phyloP scores from a whole-genome alignment of 2,113 vertebrate genomes.

The Columba janthina region DNA sequence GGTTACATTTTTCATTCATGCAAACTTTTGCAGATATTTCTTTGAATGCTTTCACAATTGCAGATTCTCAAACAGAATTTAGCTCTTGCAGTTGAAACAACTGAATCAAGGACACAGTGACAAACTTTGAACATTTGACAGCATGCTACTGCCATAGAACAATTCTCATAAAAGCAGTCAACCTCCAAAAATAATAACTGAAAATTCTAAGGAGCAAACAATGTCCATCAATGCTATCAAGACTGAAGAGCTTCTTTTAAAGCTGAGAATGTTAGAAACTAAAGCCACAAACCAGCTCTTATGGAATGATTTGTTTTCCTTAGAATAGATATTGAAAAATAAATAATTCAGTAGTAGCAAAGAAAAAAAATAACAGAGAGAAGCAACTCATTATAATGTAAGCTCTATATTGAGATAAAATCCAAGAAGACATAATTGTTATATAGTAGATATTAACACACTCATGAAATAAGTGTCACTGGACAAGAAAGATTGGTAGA shows the following conservation, averaged over 20 bases:
- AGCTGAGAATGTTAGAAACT: not conserved
- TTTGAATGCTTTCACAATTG: not conserved
- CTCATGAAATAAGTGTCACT: not conserved
- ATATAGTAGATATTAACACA: not conserved
- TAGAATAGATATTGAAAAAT: not conserved
- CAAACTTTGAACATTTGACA: not conserved
- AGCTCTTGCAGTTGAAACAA: not conserved
- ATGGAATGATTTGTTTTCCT: not conserved
- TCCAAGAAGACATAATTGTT: not conserved
- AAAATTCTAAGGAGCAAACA: not conserved
- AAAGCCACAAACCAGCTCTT: not conserved
- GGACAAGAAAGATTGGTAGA: not conserved
- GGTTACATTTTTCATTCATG: not conserved
- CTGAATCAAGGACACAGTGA: not conserved
- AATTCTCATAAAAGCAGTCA: not conserved
- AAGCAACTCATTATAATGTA: not conserved
- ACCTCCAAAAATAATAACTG: not conserved
- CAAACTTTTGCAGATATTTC: not conserved
- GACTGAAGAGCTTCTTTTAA: not conserved
- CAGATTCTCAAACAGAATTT: constrained; percentile 2
- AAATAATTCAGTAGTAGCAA: not conserved
- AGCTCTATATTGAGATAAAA: not conserved
- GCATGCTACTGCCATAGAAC: not conserved
- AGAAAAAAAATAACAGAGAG: not conserved
- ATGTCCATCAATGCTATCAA: not conserved